Conservation (phyloP, 1,140 invertebrate genomes). For the Parapsyche elsis region DNA sequence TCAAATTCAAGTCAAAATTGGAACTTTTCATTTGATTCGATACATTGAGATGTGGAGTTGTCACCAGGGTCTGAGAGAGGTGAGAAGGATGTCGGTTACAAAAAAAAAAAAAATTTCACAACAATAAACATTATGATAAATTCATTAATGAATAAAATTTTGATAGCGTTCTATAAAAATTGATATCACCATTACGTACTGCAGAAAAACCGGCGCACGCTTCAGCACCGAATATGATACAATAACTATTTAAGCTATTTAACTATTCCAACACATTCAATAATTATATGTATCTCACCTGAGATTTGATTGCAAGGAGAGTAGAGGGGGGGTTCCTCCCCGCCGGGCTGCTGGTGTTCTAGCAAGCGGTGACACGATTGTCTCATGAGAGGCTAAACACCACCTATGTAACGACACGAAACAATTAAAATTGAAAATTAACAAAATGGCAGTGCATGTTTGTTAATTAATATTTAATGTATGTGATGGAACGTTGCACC, state of each 20-base stretch:
- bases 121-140: too few relatives aligned
- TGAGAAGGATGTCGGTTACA: conserved; percentile 2
- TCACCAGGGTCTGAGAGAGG: conserved; percentile 20
- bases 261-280: not conserved
- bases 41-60: conserved; percentile 22
- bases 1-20: conserved; percentile 29
- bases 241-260: not conserved
- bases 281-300: conserved; percentile 60
- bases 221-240: too few relatives aligned
- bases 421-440: too few relatives aligned
- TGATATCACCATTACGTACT: too few relatives aligned
- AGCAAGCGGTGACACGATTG: conserved; percentile 67
- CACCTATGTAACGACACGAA: conserved; percentile 49
- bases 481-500: not conserved
- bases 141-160: too few relatives aligned
- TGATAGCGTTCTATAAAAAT: too few relatives aligned
- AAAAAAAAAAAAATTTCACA: not conserved
- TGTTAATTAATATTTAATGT: too few relatives aligned
- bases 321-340: conserved; percentile 65
- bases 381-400: conserved; percentile 67
- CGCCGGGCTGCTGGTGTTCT: conserved; percentile 65
- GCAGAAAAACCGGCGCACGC: too few relatives aligned
- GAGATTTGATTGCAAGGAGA: conserved; percentile 67
- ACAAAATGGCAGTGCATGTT: too few relatives aligned
- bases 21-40: conserved; percentile 28